A percentile compares a stretch with the other conserved stretches of the same genome.
phyloP scores from a whole-genome alignment of 2,888 invertebrate genomes.

The Phengaris arion region DNA sequence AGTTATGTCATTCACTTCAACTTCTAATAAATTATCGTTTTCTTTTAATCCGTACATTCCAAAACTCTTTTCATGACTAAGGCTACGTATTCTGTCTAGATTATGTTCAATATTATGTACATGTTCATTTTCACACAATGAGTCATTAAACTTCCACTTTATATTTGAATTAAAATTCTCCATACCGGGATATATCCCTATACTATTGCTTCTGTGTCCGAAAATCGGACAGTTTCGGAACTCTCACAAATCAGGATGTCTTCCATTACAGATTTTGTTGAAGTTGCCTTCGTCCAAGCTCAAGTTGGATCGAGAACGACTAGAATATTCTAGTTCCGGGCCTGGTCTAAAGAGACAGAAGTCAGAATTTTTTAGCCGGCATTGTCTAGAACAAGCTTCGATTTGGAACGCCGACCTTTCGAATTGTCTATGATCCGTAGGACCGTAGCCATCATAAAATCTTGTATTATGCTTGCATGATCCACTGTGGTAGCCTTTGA shows the following conservation, averaged over 20 bases:
- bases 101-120: slow-evolving; percentile 71
- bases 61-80: slow-evolving; percentile 70
- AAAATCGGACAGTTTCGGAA: slow-evolving; percentile 75
- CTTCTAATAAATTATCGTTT: slow-evolving; percentile 68
- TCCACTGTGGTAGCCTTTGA: slow-evolving; percentile 67
- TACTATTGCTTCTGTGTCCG: slow-evolving; percentile 77
- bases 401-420: slow-evolving; percentile 73
- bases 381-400: slow-evolving; percentile 72
- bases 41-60: slow-evolving; percentile 60
- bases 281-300: slow-evolving; percentile 74
- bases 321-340: slow-evolving; percentile 60
- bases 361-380: slow-evolving; percentile 71
- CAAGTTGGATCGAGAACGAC: slow-evolving; percentile 71
- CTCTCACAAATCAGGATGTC: slow-evolving; percentile 78
- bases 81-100: slow-evolving; percentile 72
- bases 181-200: slow-evolving; percentile 71
- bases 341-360: slow-evolving; percentile 71
- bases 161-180: slow-evolving; percentile 75
- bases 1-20: slow-evolving; percentile 65
- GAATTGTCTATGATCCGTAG: slow-evolving; percentile 66
- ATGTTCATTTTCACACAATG: slow-evolving; percentile 61
- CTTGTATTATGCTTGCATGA: slow-evolving; percentile 70
- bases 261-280: slow-evolving; percentile 70
- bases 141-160: slow-evolving; percentile 74
- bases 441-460: slow-evolving; percentile 67